Conservation (phyloP, 1,140 invertebrate species). For the Conopomorpha cramerella region DNA sequence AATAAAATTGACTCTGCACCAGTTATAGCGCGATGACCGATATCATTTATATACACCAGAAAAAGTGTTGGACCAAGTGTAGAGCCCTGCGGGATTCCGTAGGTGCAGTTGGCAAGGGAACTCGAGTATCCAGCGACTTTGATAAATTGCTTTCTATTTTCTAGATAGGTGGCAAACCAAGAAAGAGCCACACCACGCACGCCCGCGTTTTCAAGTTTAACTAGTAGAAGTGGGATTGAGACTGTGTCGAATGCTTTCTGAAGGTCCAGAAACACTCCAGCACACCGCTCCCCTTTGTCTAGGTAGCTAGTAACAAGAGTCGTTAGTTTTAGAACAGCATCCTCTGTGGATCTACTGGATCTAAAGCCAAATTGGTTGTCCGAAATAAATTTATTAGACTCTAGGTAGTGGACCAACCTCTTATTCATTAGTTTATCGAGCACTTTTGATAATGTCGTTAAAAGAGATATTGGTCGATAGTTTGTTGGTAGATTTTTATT, state of each 20-base stretch:
- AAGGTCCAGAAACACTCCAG: slow-evolving; percentile 2
- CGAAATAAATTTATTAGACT: not conserved
- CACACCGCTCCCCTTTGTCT: not conserved
- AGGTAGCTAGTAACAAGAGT: not conserved
- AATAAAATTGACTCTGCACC: not conserved
- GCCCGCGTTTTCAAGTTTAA: slow-evolving; percentile 1
- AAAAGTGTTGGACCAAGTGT: slow-evolving; percentile 3
- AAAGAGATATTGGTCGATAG: not conserved
- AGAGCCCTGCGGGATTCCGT: slow-evolving; percentile 1
- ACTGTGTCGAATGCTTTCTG: slow-evolving; percentile 5
- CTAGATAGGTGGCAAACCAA: slow-evolving; percentile 4
- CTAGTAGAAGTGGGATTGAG: slow-evolving; percentile 1
- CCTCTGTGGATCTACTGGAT: not conserved
- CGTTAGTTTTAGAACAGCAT: not conserved
- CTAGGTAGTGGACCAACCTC: not conserved
- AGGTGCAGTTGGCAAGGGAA: not conserved
- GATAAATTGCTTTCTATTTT: not conserved
- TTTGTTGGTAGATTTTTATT: not conserved
- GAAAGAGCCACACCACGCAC: slow-evolving; percentile 1
- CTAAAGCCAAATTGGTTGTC: not conserved
- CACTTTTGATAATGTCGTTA: not conserved
- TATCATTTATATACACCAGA: slow-evolving; percentile 1
- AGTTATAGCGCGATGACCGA: not conserved
- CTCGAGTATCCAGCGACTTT: not conserved
- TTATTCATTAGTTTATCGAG: not conserved